These are phyloP conservation scores for Leptosomus discolor DNA, from an alignment of 2,113 vertebrate species.

Conservation along the genomic window DNA sequence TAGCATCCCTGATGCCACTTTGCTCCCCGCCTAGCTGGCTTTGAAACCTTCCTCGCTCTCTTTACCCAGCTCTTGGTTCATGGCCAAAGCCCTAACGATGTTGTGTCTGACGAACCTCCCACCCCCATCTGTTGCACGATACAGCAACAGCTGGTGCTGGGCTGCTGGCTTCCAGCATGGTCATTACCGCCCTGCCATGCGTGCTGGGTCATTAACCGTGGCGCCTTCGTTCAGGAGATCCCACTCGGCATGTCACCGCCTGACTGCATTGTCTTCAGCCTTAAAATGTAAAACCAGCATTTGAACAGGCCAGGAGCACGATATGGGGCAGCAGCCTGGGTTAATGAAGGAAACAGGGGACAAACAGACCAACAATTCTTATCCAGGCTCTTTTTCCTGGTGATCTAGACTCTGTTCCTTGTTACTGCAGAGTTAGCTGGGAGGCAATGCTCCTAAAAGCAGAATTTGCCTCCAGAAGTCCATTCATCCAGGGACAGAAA, in stretches of 20 bases:
- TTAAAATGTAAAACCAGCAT: neutral
- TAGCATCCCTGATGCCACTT: neutral
- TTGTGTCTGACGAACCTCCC: slow-evolving; percentile 55
- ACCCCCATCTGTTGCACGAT: slow-evolving; percentile 43
- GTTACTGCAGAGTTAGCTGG: neutral
- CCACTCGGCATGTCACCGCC: neutral
- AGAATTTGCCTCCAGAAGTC: neutral
- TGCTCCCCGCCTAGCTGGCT: neutral
- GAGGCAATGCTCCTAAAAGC: neutral
- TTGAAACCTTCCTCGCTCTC: neutral
- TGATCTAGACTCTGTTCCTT: neutral
- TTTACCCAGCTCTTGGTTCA: neutral
- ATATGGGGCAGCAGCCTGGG: neutral
- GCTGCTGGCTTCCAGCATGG: slow-evolving; percentile 45
- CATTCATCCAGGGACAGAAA: neutral
- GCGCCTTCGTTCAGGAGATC: slow-evolving; percentile 5
- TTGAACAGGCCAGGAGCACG: neutral
- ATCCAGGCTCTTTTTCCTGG: neutral
- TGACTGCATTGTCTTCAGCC: neutral
- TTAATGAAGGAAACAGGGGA: neutral
- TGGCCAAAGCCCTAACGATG: slow-evolving; percentile 42
- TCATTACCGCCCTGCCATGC: neutral
- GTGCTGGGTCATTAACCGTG: neutral
- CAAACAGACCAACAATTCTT: neutral
- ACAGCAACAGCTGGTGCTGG: slow-evolving; percentile 50